A percentile compares a stretch with the other conserved stretches of the same genome.
Conservation (phyloP, 2,797 vertebrate genomes). For the Peromyscus nudipes region DNA sequence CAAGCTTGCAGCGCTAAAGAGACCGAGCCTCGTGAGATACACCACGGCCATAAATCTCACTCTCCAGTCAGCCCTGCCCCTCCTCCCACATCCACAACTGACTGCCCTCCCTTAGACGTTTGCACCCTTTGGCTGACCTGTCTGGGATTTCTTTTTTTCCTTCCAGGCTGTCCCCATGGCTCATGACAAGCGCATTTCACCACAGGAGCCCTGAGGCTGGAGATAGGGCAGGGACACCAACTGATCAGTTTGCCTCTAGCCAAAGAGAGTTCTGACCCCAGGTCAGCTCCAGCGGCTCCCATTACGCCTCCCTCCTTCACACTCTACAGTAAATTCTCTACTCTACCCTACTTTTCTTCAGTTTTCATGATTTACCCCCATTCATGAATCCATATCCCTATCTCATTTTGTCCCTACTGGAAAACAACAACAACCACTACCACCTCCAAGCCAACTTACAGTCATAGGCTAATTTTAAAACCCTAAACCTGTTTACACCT, state of each 20-base stretch:
- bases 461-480: background rate
- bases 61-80: background rate
- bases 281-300: background rate
- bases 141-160: slow-evolving; percentile 28
- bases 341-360: background rate
- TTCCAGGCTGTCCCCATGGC: slow-evolving; percentile 24
- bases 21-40: background rate
- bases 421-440: background rate
- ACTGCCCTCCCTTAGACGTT: slow-evolving; percentile 29
- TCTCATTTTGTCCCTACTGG: background rate
- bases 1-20: slow-evolving; percentile 13
- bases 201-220: background rate
- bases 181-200: slow-evolving; percentile 48
- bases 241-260: background rate
- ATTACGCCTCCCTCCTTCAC: background rate
- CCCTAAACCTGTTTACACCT: background rate
- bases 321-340: background rate
- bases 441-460: background rate
- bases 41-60: background rate
- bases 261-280: background rate
- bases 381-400: background rate
- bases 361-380: background rate
- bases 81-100: background rate
- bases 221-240: background rate
- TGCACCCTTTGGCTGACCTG: background rate